phyloP scores from a whole-genome alignment of 2,888 invertebrate genomes.

The Hyposoter dolosus region DNA sequence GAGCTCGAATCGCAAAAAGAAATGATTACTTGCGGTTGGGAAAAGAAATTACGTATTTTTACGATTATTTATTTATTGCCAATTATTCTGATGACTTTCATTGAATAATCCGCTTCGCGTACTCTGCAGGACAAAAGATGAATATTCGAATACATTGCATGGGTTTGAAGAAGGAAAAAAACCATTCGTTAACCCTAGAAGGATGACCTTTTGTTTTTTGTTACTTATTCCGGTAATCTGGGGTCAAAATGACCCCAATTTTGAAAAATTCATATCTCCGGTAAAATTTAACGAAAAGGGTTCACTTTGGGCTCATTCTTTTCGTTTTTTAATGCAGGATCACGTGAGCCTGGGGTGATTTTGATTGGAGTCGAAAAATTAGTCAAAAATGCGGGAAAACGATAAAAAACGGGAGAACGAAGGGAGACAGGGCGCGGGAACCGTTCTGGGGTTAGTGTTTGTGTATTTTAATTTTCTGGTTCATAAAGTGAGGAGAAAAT shows the following conservation, averaged over 20 bases:
- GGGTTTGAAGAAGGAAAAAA: neutral
- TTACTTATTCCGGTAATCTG: neutral
- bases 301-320: too few relatives aligned
- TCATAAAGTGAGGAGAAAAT: neutral
- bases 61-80: neutral
- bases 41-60: neutral
- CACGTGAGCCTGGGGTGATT: too few relatives aligned
- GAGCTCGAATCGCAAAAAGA: neutral
- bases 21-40: neutral
- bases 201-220: too few relatives aligned
- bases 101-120: neutral
- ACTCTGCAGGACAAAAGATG: neutral
- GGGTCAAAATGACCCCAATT: too few relatives aligned
- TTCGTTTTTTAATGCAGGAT: too few relatives aligned
- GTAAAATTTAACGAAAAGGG: too few relatives aligned
- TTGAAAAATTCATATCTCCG: too few relatives aligned
- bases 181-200: neutral
- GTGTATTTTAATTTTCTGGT: neutral
- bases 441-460: too few relatives aligned
- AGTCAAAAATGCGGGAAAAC: too few relatives aligned
- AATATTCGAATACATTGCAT: neutral
- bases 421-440: too few relatives aligned
- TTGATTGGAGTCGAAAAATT: too few relatives aligned
- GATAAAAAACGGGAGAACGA: too few relatives aligned
- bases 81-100: neutral